These are phyloP conservation scores for Drosophila pallidifrons DNA, from an alignment of 1,140 invertebrate species.

Conservation along the genomic window DNA sequence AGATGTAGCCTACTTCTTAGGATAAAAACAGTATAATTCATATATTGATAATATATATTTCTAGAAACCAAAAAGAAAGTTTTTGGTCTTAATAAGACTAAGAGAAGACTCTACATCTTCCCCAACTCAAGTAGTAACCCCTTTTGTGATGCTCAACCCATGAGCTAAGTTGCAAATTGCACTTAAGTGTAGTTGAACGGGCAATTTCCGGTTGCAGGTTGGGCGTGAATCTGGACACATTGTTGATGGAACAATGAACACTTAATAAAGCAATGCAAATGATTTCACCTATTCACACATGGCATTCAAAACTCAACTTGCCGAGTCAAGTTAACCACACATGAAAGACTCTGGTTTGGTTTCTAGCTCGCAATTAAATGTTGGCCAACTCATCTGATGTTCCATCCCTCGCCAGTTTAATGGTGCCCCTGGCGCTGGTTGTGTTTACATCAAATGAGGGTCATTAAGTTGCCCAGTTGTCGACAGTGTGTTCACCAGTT, in stretches of 20 bases:
- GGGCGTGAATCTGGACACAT: slow-evolving; percentile 58
- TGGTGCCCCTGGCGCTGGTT: slow-evolving; percentile 11
- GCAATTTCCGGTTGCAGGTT: slow-evolving; percentile 65
- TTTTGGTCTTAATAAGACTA: too few species aligned
- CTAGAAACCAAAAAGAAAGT: too few species aligned
- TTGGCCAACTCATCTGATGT: slow-evolving; percentile 44
- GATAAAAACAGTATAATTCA: slow-evolving; percentile 1
- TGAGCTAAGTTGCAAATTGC: slow-evolving; percentile 51
- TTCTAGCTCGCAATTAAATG: slow-evolving; percentile 66
- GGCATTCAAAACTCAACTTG: slow-evolving; percentile 21
- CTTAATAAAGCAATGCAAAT: slow-evolving; percentile 72
- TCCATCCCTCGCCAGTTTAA: slow-evolving; percentile 25
- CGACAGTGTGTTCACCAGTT: slow-evolving; percentile 30
- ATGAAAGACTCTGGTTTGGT: slow-evolving; percentile 42
- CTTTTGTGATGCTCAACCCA: neutral
- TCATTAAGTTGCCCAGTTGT: slow-evolving; percentile 73
- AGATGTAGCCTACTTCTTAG: neutral
- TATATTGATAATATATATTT: too few species aligned
- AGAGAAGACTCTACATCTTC: too few species aligned
- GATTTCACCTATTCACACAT: slow-evolving; percentile 73
- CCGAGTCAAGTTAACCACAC: slow-evolving; percentile 58
- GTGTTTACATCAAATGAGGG: slow-evolving; percentile 71
- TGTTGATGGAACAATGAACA: slow-evolving; percentile 76
- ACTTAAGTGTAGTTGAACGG: slow-evolving; percentile 74
- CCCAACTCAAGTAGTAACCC: neutral